phyloP scores from a whole-genome alignment of 35 echinoderm and acorn worm species.

The Diadema setosum region DNA sequence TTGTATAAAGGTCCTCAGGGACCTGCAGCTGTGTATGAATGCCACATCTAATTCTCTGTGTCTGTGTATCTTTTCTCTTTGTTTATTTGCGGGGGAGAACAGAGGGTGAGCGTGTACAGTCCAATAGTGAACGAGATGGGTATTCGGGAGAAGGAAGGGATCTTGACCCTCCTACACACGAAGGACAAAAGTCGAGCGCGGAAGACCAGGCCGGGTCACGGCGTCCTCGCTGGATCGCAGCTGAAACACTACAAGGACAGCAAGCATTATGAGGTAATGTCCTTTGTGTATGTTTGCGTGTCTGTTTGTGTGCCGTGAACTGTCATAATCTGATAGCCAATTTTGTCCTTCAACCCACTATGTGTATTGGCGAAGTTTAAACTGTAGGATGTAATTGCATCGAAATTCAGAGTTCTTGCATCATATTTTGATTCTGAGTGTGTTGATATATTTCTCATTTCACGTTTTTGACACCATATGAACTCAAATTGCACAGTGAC shows the following conservation, averaged over 20 bases:
- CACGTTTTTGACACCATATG: too few relatives aligned
- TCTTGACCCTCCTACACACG: not conserved
- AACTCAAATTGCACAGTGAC: too few relatives aligned
- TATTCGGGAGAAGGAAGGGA: not conserved
- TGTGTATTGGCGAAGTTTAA: not conserved
- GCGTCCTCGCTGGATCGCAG: not conserved
- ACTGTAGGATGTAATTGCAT: too few relatives aligned
- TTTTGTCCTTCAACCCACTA: not conserved
- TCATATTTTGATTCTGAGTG: too few relatives aligned
- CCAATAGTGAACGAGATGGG: not conserved
- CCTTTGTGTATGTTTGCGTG: too few relatives aligned
- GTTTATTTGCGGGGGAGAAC: too few relatives aligned
- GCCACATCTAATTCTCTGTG: not conserved
- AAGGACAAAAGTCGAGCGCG: not conserved
- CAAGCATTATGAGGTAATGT: constrained; percentile 5
- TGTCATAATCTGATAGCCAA: not conserved
- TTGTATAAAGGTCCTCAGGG: too few relatives aligned
- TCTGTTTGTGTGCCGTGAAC: not conserved
- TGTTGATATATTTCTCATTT: too few relatives aligned
- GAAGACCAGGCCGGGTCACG: not conserved
- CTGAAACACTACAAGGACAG: not conserved
- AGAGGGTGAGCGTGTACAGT: not conserved
- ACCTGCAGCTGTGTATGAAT: too few relatives aligned
- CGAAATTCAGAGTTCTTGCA: too few relatives aligned
- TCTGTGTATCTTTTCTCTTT: not conserved